Percentiles rank a stretch among this genome's conserved stretches.
Conservation (phyloP, 1,140 invertebrate species). For the Dreissena polymorpha region DNA sequence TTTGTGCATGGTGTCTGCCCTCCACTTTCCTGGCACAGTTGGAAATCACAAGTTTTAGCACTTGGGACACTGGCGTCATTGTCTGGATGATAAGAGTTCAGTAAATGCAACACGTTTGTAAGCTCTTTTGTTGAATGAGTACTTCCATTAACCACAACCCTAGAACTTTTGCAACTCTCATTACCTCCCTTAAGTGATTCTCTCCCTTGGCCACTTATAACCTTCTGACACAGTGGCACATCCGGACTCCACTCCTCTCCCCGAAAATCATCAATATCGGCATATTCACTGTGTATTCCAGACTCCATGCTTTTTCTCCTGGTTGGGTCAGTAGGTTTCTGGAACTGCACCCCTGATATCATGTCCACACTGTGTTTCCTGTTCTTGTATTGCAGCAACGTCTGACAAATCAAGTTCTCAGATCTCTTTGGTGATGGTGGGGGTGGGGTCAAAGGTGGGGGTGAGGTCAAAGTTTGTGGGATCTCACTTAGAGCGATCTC, state of each 20-base stretch:
- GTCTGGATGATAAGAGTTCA: slow-evolving; percentile 22
- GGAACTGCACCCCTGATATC: slow-evolving; percentile 4
- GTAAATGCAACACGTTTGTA: slow-evolving; percentile 41
- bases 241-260: neutral
- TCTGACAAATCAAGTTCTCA: slow-evolving; percentile 43
- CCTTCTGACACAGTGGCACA: neutral
- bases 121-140: neutral
- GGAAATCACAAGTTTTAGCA: too few species aligned
- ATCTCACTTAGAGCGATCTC: too few species aligned
- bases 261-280: slow-evolving; percentile 19
- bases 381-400: slow-evolving; percentile 42
- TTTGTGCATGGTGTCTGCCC: neutral
- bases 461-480: too few species aligned
- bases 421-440: slow-evolving; percentile 35
- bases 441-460: slow-evolving; percentile 15
- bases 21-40: neutral
- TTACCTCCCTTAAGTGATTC: neutral
- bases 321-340: slow-evolving; percentile 7
- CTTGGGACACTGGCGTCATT: too few species aligned
- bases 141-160: too few species aligned
- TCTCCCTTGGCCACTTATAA: neutral
- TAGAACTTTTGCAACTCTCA: too few species aligned
- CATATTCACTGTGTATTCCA: slow-evolving; percentile 38
- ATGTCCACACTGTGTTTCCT: slow-evolving; percentile 39
- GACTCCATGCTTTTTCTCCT: slow-evolving; percentile 37